These are phyloP conservation scores for Trachurus trachurus DNA, from an alignment of 2,797 vertebrate genomes.

Conservation along the genomic window DNA sequence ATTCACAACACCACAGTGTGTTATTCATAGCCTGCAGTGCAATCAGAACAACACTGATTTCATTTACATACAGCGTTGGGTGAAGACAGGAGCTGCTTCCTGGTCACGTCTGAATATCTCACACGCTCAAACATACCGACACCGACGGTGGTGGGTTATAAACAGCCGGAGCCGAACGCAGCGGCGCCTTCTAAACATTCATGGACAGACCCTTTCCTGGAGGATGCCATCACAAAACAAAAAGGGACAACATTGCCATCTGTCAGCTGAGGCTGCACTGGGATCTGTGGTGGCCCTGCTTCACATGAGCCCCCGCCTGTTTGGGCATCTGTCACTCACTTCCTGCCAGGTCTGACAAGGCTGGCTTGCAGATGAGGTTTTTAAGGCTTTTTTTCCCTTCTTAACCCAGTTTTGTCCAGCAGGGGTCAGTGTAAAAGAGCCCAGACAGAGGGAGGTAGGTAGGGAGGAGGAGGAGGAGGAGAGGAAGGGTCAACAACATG, in stretches of 20 bases:
- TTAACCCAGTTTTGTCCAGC: conserved; percentile 69
- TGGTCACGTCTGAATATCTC: conserved; percentile 27
- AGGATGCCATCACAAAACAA: conserved; percentile 40
- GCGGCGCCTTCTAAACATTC: conserved; percentile 27
- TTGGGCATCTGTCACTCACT: conserved; percentile 44
- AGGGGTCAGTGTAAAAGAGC: conserved; percentile 63
- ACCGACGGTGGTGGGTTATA: conserved; percentile 17
- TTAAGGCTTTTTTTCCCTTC: not conserved
- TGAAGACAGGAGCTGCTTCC: conserved; percentile 19
- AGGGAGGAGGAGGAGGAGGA: not conserved
- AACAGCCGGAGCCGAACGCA: conserved; percentile 15
- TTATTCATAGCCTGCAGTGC: conserved; percentile 36
- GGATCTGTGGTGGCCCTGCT: conserved; percentile 10
- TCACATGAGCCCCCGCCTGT: conserved; percentile 19
- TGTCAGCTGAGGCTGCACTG: conserved; percentile 20
- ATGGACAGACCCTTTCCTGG: conserved; percentile 23
- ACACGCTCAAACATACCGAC: conserved; percentile 9
- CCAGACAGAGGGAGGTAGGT: not conserved
- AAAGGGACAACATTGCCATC: conserved; percentile 26
- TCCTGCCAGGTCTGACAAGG: conserved; percentile 22
- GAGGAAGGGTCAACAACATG: too few relatives aligned
- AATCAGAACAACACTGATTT: conserved; percentile 30
- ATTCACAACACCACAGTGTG: conserved; percentile 19
- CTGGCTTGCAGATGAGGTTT: not conserved
- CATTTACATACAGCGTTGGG: conserved; percentile 29